Conservation (phyloP, 2,797 vertebrate species). For the Rhinella marina region DNA sequence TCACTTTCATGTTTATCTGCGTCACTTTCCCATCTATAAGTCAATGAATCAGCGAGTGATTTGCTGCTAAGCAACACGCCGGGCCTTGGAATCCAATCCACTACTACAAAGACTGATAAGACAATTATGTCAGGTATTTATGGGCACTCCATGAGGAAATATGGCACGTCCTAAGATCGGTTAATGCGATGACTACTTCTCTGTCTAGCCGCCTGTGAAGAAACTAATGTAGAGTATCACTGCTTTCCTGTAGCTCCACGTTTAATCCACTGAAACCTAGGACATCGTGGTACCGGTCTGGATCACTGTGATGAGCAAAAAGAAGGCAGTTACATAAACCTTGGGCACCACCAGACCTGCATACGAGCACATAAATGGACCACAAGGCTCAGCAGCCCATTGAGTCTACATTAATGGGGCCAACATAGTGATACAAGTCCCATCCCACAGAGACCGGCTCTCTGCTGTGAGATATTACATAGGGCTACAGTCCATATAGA, state of each 20-base stretch:
- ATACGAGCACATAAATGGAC: no score
- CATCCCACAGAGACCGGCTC: no score
- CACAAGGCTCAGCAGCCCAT: no score
- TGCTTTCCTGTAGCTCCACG: background rate
- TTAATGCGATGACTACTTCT: background rate
- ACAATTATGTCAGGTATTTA: conserved; percentile 32
- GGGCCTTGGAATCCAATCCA: conserved; percentile 10
- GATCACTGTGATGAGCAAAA: no score
- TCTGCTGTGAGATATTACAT: no score
- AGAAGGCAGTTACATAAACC: no score
- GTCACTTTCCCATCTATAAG: conserved; percentile 17
- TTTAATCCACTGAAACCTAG: background rate
- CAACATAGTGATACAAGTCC: no score
- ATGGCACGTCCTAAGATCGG: background rate
- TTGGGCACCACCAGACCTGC: no score
- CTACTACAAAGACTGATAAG: conserved; percentile 34
- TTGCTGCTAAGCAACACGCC: conserved; percentile 12
- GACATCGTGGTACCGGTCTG: no score
- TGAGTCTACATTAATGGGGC: no score
- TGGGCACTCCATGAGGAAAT: background rate
- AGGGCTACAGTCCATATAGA: no score
- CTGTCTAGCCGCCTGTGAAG: background rate
- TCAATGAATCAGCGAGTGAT: conserved; percentile 38
- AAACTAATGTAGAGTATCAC: background rate
- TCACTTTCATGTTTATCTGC: conserved; percentile 33